Conservation (phyloP, 2,113 vertebrate genomes). For the Calyptomena viridis region DNA sequence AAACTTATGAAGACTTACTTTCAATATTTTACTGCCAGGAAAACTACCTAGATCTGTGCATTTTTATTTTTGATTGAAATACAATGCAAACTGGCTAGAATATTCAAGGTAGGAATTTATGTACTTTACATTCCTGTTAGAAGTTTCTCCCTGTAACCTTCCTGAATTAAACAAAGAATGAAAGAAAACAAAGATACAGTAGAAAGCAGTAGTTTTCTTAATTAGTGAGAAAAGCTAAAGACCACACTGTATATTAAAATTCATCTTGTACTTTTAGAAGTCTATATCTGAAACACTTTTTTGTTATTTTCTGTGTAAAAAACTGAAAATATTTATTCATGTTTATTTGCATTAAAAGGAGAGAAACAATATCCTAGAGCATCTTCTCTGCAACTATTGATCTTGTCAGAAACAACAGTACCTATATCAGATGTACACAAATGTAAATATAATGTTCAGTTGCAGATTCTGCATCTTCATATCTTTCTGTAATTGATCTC, state of each 20-base stretch:
- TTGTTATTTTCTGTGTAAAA: neutral
- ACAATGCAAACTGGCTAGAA: neutral
- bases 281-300: neutral
- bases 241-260: neutral
- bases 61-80: neutral
- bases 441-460: neutral
- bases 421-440: neutral
- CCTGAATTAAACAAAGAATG: neutral
- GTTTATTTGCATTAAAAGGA: neutral
- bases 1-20: neutral
- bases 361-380: neutral
- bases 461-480: neutral
- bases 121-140: neutral
- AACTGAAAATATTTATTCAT: neutral
- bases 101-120: neutral
- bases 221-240: neutral
- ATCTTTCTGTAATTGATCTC: neutral
- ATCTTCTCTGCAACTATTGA: neutral
- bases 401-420: neutral
- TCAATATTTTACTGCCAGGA: neutral
- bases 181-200: neutral
- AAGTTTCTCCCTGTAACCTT: neutral
- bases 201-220: neutral
- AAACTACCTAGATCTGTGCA: neutral
- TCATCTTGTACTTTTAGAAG: neutral